These are phyloP conservation scores for Protonemura montana DNA, from an alignment of 2,888 invertebrate genomes.

Conservation along the genomic window DNA sequence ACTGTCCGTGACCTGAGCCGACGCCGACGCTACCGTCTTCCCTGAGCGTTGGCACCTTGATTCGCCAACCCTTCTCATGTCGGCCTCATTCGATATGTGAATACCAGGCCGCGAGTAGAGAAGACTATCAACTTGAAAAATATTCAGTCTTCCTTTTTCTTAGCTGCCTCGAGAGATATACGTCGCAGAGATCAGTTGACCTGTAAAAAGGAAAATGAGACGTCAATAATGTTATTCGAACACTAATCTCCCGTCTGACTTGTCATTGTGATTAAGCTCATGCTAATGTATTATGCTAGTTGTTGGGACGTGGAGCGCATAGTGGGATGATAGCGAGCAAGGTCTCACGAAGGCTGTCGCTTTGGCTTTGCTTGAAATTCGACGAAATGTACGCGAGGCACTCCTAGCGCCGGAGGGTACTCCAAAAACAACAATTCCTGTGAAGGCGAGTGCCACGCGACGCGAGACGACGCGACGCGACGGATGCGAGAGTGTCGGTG, in stretches of 20 bases:
- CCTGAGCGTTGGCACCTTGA: constrained; percentile 31
- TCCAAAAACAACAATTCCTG: constrained; percentile 35
- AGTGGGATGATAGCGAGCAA: constrained; percentile 1
- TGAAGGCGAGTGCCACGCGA: constrained; percentile 20
- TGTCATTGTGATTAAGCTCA: constrained; percentile 33
- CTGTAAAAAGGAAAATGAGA: constrained; percentile 40
- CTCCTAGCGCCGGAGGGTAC: not conserved
- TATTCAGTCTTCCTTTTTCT: not conserved
- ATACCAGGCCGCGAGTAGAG: constrained; percentile 2
- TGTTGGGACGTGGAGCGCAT: not conserved
- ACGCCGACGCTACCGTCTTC: constrained; percentile 34
- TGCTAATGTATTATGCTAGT: constrained; percentile 19
- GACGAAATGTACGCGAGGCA: constrained; percentile 7
- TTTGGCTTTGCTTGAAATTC: not conserved
- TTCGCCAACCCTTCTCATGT: constrained; percentile 45
- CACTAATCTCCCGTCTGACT: constrained; percentile 26
- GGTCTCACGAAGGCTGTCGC: constrained; percentile 33
- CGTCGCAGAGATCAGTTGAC: constrained; percentile 35
- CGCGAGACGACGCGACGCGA: constrained; percentile 13
- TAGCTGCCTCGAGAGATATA: not conserved
- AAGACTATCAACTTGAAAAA: not conserved
- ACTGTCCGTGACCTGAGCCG: constrained; percentile 47
- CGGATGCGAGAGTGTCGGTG: constrained; percentile 15
- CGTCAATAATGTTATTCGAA: not conserved
- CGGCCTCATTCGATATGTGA: constrained; percentile 36